Base-by-base conservation (phyloP, 2,797 vertebrate genomes). In the Pipistrellus kuhlii region DNA sequence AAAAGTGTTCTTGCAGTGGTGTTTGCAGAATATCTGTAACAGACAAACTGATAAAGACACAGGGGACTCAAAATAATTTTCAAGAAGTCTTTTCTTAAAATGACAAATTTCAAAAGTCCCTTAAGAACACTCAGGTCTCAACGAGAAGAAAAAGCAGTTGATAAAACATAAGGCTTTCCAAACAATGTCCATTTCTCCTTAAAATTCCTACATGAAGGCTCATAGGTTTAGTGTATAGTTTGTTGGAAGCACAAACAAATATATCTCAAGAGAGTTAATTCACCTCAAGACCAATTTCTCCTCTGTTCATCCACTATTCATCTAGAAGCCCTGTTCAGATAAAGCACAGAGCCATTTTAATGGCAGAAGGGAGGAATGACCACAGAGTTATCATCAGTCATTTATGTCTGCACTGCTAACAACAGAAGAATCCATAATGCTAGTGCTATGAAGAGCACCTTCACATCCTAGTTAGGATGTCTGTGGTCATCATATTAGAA, bases 391-490 rank as follows among this genome's bases (percentile, higher is more conserved):
- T 85, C 96, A 96, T 93, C 44, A 57, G 85, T 96, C 77, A 95
- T 95, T 97, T 94, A 73, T 86, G 85, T 81, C 91, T 73, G 46
- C 8, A 27, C 20, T 7, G 44, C 93, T 97, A 95, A 90, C 95
- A 96, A 94, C 5, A 46, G 7, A 97, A 96, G 7, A 97, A 96
- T 97, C 91, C 87, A 18, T 96, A 97, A 93, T 46, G 81, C 68
- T 64, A 96, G 86, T 12, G 73, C 94, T n/a, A 73, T 51, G 73
- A 97, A 87, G 30, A 97, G 62, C 3, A 9, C 85, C 84, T 97
- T 97, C 89, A 94, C 87, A 94, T 86, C 68, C 90, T 90, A 95
- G 85, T 96, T 96, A 96, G 92, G 76, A 69, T 96, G 88, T 77
- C 35, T 88, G 94, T 2, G 11, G 35, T 64, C 69, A 68, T 51